Evolutionary conservation across 1,140 invertebrate genomes (phyloP).

Genomic region (Coelopa frigida): DNA sequence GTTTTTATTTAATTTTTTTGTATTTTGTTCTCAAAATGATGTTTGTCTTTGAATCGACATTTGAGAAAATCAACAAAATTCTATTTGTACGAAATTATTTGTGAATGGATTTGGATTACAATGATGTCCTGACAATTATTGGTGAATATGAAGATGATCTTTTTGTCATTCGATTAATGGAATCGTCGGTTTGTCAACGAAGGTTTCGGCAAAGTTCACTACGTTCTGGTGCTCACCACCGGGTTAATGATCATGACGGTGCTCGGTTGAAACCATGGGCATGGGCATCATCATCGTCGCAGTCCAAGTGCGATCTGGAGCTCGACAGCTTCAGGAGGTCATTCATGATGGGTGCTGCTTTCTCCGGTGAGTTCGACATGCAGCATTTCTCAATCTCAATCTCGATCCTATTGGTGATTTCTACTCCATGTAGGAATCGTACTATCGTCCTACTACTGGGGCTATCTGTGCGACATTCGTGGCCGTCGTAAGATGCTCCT

Average conservation of each 20-base stretch:
- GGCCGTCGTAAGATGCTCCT: constrained; percentile 46
- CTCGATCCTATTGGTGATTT: too few relatives aligned
- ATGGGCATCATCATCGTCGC: constrained; percentile 28
- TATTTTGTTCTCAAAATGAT: too few relatives aligned
- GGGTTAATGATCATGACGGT: constrained; percentile 11
- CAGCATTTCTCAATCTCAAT: too few relatives aligned
- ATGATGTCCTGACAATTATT: constrained; percentile 10
- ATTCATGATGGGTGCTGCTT: constrained; percentile 44
- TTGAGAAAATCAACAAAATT: too few relatives aligned
- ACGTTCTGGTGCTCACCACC: neutral
- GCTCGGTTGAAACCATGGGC: constrained; percentile 14
- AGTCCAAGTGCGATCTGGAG: constrained; percentile 44
- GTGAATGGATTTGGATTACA: constrained; percentile 7
- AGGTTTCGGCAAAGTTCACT: neutral
- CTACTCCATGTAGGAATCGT: constrained; percentile 30
- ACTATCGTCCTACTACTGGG: constrained; percentile 47
- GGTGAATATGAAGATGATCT: too few relatives aligned
- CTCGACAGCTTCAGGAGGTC: constrained; percentile 35
- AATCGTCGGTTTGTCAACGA: too few relatives aligned
- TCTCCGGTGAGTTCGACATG: constrained; percentile 32
- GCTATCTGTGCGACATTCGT: constrained; percentile 47
- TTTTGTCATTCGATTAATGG: too few relatives aligned
- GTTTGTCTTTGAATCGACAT: too few relatives aligned
- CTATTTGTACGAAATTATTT: too few relatives aligned
- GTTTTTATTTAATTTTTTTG: too few relatives aligned